Conservation (phyloP, 2,888 invertebrate species). For the Hofmannophila pseudospretella region DNA sequence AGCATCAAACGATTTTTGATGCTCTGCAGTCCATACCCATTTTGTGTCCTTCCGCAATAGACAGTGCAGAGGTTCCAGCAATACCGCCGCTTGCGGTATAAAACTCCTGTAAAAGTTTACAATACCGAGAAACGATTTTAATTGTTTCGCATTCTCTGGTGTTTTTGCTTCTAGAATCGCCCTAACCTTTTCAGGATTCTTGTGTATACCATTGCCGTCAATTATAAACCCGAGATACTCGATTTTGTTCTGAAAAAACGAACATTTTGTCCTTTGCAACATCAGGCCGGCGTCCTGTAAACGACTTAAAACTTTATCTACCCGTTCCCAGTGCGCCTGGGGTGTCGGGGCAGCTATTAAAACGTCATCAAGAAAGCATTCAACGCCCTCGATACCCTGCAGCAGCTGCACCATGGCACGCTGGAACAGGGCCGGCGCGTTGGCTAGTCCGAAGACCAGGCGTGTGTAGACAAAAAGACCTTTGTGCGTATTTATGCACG, state of each 20-base stretch:
- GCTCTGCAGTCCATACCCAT: background rate
- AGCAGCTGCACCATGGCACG: background rate
- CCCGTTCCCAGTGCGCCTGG: background rate
- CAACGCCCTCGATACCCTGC: background rate
- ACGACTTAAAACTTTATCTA: background rate
- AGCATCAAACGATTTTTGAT: background rate
- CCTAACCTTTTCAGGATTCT: background rate
- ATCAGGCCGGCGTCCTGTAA: conserved; percentile 1
- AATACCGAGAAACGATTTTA: conserved; percentile 3
- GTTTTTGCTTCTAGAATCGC: background rate
- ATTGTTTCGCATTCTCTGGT: conserved; percentile 1
- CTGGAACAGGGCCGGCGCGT: conserved; percentile 10
- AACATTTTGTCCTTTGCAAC: conserved; percentile 3
- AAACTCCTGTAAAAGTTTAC: conserved; percentile 5
- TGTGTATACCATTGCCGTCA: conserved; percentile 1
- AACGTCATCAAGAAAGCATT: background rate
- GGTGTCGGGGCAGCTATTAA: background rate
- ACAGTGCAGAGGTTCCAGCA: background rate
- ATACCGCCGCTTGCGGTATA: background rate
- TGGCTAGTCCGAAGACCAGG: conserved; percentile 6
- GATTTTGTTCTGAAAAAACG: background rate
- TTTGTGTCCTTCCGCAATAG: background rate
- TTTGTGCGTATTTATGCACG: conserved; percentile 8
- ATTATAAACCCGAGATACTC: background rate
- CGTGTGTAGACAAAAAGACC: conserved; percentile 6